Percentiles rank a stretch among this genome's conserved stretches.
Conservation (phyloP, 2,797 vertebrate genomes). For the Huso huso region DNA sequence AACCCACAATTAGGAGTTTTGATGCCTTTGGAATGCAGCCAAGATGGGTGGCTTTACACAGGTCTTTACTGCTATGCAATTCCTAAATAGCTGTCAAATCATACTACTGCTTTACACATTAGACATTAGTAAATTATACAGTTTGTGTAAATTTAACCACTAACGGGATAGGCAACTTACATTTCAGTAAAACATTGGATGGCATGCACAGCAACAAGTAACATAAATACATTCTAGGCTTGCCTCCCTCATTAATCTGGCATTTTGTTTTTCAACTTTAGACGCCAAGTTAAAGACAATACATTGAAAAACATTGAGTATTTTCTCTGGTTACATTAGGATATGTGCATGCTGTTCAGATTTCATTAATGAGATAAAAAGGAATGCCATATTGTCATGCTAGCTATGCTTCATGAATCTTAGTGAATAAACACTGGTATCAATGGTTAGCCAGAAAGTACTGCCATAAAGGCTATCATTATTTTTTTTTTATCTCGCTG, state of each 20-base stretch:
- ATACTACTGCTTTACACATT: too few species aligned
- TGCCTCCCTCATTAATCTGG: neutral
- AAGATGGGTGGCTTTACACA: too few species aligned
- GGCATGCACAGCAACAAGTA: conserved; percentile 6
- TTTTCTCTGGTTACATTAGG: conserved; percentile 26
- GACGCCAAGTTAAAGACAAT: neutral
- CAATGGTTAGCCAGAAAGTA: conserved; percentile 61
- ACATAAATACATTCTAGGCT: conserved; percentile 7
- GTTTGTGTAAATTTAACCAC: too few species aligned
- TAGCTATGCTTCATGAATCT: conserved; percentile 58
- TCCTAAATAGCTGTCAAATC: too few species aligned
- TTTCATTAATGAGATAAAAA: conserved; percentile 74
- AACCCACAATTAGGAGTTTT: too few species aligned
- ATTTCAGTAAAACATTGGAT: neutral
- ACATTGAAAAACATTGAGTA: conserved; percentile 1
- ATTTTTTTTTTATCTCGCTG: conserved; percentile 66
- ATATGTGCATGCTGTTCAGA: conserved; percentile 58
- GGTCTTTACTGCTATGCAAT: too few species aligned
- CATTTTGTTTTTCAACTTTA: neutral
- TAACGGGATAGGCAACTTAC: too few species aligned
- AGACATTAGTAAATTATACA: too few species aligned
- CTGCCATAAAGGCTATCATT: conserved; percentile 56
- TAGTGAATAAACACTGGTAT: conserved; percentile 71
- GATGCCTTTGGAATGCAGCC: too few species aligned
- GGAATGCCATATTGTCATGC: conserved; percentile 66